Evolutionary conservation across 2,888 invertebrate species (phyloP).

Genomic region (Hemaris fuciformis): DNA sequence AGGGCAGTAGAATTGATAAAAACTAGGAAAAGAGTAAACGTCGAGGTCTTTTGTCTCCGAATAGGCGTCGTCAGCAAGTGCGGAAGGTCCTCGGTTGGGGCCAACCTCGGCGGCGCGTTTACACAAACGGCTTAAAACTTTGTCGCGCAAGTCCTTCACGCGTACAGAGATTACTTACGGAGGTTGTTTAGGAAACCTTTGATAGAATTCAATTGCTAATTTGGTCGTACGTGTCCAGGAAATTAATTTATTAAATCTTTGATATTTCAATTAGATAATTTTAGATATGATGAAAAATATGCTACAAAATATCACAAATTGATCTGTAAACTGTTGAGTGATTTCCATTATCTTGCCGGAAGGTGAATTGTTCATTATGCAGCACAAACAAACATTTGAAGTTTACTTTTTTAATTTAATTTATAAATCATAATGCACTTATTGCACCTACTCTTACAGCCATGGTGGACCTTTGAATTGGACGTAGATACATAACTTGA

Average conservation of each 20-base stretch:
- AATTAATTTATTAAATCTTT: not conserved
- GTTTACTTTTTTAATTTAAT: not conserved
- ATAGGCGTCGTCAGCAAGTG: constrained; percentile 55
- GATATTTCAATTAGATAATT: not conserved
- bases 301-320: not conserved
- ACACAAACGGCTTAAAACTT: constrained; percentile 32
- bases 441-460: not conserved
- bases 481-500: too few relatives aligned
- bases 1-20: constrained; percentile 65
- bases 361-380: not conserved
- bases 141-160: constrained; percentile 20
- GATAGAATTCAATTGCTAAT: not conserved
- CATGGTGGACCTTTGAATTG: not conserved
- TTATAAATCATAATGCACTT: not conserved
- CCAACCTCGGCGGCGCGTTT: constrained; percentile 45
- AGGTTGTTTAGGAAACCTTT: constrained; percentile 3
- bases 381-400: not conserved
- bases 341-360: constrained; percentile 1
- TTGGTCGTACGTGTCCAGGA: not conserved
- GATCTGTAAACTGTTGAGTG: not conserved
- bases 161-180: not conserved
- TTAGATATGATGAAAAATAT: not conserved
- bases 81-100: constrained; percentile 59
- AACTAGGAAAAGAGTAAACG: constrained; percentile 69
- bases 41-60: constrained; percentile 66